These are phyloP conservation scores for Nothobranchius furzeri DNA, from an alignment of 2,113 vertebrate genomes.

Conservation along the genomic window DNA sequence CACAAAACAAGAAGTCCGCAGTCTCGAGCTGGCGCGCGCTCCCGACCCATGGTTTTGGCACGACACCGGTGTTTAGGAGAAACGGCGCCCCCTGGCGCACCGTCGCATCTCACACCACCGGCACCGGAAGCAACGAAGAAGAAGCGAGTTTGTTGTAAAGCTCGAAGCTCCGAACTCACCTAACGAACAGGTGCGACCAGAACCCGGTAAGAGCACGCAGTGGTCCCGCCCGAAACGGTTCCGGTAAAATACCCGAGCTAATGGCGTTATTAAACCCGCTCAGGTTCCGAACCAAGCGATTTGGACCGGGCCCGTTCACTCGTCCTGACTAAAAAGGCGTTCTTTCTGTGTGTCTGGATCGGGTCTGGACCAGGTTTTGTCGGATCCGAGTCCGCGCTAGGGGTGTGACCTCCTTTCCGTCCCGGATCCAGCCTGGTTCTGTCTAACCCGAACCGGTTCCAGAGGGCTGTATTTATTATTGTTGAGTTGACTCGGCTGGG, in stretches of 20 bases:
- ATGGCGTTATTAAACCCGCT: background rate
- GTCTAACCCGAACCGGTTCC: too few species aligned
- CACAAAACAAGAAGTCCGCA: too few species aligned
- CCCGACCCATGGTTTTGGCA: too few species aligned
- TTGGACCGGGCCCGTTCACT: background rate
- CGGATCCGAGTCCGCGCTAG: too few species aligned
- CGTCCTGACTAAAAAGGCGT: background rate
- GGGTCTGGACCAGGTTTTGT: background rate
- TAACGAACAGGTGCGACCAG: slow-evolving; percentile 9
- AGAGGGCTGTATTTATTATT: too few species aligned
- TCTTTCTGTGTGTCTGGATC: background rate
- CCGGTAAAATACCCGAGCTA: background rate
- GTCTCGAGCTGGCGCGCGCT: too few species aligned
- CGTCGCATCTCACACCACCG: too few species aligned
- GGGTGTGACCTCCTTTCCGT: too few species aligned
- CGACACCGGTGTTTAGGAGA: too few species aligned
- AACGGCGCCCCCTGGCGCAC: too few species aligned
- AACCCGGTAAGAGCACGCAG: slow-evolving; percentile 8
- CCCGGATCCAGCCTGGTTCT: too few species aligned
- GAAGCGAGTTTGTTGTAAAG: background rate
- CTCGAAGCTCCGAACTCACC: background rate
- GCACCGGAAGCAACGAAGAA: slow-evolving; percentile 15
- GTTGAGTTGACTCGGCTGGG: too few species aligned
- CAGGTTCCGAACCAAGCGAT: background rate
- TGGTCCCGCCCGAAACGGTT: background rate